Base-by-base conservation (phyloP, 2,888 invertebrate species). In the Zaprionus obscuricornis region DNA sequence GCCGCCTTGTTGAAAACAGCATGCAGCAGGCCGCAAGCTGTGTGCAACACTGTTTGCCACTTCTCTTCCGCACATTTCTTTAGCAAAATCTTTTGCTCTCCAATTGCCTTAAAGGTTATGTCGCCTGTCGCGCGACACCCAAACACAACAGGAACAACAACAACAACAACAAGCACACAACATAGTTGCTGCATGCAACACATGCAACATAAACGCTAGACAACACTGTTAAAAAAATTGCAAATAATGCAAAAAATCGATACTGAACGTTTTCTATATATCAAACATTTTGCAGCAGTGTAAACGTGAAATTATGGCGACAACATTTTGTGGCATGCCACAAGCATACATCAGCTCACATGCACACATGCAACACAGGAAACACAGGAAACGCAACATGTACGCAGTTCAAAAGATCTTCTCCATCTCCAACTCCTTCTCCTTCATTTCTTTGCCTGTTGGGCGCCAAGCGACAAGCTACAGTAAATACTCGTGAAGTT, bases 101-200 rank as follows among this genome's bases (percentile, higher is more conserved):
- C 73, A 52, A 59, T 66, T 66, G 75, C 78, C 85, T 82, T 74
- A 85, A 78, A 78, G 78, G 85, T 82, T 78, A 78, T 85, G 78
- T 66, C 63, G 71, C 73, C 76, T 74, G 85, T 82, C 68, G 68
- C 52, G 73, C 76, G 65, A 68, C 77, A 67, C 65, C 67, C 79
- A 75, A 74, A 74, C 73, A 74, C 54, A 57, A 65, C 64, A 49
- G 57, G 39, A 13, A 24, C 18, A 13, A 13, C 27, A 39, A 13
- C 26, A 26, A 24, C 47, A 33, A 50, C 60, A 42, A 37, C 45
- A 42, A 16, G 18, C 27, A 60, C 22, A 26, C 46, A 29, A 27
- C 56, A 27, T 42, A 8, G 20, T 18, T 7, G 49, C 8, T 52
- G 62, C 62, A 52, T 67, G 73, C 68, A 69, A 69, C 68, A 52